Conservation (phyloP, 2,888 invertebrate species). For the Drosophila fungiperda region DNA sequence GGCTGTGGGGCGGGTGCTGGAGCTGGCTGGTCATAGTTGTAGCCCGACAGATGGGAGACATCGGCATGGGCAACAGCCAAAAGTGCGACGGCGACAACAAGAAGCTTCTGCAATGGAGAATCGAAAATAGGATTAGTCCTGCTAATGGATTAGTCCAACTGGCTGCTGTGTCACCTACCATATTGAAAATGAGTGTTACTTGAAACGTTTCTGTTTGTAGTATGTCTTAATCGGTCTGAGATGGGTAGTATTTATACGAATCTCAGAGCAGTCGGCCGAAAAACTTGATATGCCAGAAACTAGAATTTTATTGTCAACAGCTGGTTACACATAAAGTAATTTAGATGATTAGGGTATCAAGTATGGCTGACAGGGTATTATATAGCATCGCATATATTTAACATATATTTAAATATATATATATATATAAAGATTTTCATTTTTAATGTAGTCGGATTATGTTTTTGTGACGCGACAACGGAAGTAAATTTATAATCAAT, state of each 20-base stretch:
- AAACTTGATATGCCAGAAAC: slow-evolving; percentile 66
- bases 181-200: slow-evolving; percentile 62
- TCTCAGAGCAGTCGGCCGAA: slow-evolving; percentile 8
- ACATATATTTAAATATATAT: no score
- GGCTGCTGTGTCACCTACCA: slow-evolving; percentile 52
- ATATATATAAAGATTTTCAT: background rate
- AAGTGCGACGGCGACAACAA: slow-evolving; percentile 73
- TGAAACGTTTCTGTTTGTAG: slow-evolving; percentile 51
- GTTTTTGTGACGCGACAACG: background rate
- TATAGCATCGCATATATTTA: background rate
- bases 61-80: slow-evolving; percentile 74
- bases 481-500: slow-evolving; percentile 4
- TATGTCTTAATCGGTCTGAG: slow-evolving; percentile 43
- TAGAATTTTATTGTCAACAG: slow-evolving; percentile 70
- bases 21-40: slow-evolving; percentile 64
- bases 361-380: background rate
- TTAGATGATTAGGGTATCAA: slow-evolving; percentile 41
- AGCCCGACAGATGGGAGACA: slow-evolving; percentile 77
- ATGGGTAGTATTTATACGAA: slow-evolving; percentile 66
- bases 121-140: slow-evolving; percentile 20
- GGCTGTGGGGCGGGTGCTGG: slow-evolving; percentile 40
- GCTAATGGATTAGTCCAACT: background rate
- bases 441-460: background rate
- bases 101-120: slow-evolving; percentile 66
- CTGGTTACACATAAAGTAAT: slow-evolving; percentile 52